Evolutionary conservation across 2,113 vertebrate genomes (phyloP), one percentile per base, ranked within the genome.

Genomic region (Proterorhinus semilunaris): DNA sequence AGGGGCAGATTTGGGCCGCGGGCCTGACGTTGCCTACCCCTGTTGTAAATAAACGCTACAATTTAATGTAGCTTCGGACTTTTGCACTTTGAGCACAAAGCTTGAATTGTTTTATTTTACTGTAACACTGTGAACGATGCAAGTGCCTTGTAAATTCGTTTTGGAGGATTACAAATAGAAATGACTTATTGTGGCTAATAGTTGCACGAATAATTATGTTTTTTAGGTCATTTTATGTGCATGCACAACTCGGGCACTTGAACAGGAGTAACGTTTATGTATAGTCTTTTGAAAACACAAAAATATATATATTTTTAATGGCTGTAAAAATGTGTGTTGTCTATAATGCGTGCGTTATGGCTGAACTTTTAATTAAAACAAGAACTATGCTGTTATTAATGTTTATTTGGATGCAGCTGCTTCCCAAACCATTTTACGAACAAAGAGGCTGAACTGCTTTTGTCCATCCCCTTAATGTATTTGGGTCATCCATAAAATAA

Each of bases 401-500:
- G 27, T 36, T 36, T 36, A 36, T 36, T 36, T 36, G 27, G 27
- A 36, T 5, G 27, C 27, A 36, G 27, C 27, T 36, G 27, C 27
- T 36, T 36, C 27, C 27, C 27, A 36, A 36, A 36, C 27, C 27
- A 42, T 58, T 58, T 61, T 45, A 13, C 10, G n/a, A 61, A 61
- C 42, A 61, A 61, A 48, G 8, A 21, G 16, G 44, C 10, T 58
- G 12, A 36, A 62, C 42, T 0, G 21, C 49, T 63, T 63, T 80
- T 83, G 48, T 77, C 21, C 1, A 36, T n/a, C 17, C 8, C 8
- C 27, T 36, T 0, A 10, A 57, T 49, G 62, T 52, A 81, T 77
- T 68, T 67, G 46, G 75, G 78, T 83, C 78, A 79, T 63, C 48
- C 46, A 57, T 46, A 62, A 68, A 83, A 77, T 65, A 42, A 74